phyloP scores from a whole-genome alignment of 53 echinoderm and acorn worm genomes.

The Luidia sarsii region DNA sequence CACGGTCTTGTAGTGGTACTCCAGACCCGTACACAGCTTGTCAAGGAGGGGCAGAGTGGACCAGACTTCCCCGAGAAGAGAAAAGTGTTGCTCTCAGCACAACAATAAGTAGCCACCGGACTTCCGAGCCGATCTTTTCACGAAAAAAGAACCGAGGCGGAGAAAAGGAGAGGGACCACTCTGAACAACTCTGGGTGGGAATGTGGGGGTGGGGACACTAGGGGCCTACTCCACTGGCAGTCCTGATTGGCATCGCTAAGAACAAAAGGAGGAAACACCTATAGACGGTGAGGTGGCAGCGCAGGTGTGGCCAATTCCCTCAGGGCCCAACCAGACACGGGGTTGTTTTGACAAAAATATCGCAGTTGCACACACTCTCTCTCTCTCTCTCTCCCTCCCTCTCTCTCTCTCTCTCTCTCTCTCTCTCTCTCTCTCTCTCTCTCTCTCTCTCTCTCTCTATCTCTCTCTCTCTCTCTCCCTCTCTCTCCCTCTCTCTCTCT shows the following conservation, averaged over 20 bases:
- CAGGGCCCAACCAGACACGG: background rate
- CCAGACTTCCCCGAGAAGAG: background rate
- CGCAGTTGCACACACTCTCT: background rate
- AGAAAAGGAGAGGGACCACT: background rate
- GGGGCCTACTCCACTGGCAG: background rate
- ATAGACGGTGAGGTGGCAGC: background rate
- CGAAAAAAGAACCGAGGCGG: background rate
- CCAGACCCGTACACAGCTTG: background rate
- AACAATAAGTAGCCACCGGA: slow-evolving; percentile 15
- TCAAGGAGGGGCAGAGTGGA: background rate
- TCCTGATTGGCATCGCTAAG: slow-evolving; percentile 31
- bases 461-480: too few species aligned
- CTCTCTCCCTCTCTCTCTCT: background rate
- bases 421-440: background rate
- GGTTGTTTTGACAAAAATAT: slow-evolving; percentile 33
- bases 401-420: background rate
- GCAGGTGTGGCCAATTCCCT: slow-evolving; percentile 34
- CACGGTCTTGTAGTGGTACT: background rate
- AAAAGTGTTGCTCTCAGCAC: background rate
- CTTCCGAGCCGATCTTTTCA: slow-evolving; percentile 9
- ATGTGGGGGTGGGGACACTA: too few species aligned
- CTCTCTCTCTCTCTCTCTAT: too few species aligned
- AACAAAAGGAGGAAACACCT: slow-evolving; percentile 36
- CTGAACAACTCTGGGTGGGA: background rate
- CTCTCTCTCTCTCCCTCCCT: background rate